phyloP scores from a whole-genome alignment of 2,888 invertebrate species.

The Theretra japonica region DNA sequence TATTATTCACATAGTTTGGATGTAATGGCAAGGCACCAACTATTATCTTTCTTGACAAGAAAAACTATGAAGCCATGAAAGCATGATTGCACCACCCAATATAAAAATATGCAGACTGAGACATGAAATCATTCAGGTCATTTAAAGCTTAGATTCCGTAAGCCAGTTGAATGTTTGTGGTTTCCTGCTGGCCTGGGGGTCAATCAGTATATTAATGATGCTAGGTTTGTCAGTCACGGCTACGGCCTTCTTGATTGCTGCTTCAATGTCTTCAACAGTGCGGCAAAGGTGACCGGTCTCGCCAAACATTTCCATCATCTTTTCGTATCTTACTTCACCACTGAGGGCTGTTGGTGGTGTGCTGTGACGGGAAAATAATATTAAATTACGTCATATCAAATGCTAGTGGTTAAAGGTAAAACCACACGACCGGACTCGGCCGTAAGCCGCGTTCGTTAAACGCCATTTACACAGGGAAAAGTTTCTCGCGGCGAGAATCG shows the following conservation, averaged over 20 bases:
- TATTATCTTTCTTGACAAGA: too few relatives aligned
- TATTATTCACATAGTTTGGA: too few relatives aligned
- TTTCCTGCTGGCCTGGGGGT: slow-evolving; percentile 94
- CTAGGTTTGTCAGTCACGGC: slow-evolving; percentile 90
- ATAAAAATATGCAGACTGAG: slow-evolving; percentile 27
- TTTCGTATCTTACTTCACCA: slow-evolving; percentile 93
- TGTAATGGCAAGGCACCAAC: too few relatives aligned
- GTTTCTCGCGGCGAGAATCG: too few relatives aligned
- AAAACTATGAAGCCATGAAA: too few relatives aligned
- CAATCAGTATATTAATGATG: slow-evolving; percentile 96
- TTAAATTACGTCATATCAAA: background rate
- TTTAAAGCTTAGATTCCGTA: slow-evolving; percentile 94
- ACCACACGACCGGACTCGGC: too few relatives aligned
- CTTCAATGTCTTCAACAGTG: slow-evolving; percentile 90
- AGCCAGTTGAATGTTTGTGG: slow-evolving; percentile 96
- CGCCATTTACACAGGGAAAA: too few relatives aligned
- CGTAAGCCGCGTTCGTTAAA: too few relatives aligned
- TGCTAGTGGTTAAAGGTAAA: too few relatives aligned
- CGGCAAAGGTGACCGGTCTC: slow-evolving; percentile 91
- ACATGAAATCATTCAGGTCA: slow-evolving; percentile 27
- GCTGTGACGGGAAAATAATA: slow-evolving; percentile 73
- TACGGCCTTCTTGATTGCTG: slow-evolving; percentile 88
- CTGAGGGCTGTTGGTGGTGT: slow-evolving; percentile 93
- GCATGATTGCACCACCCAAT: background rate
- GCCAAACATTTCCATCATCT: slow-evolving; percentile 94